Conservation (phyloP, 1,140 invertebrate genomes). For the Himalopsyche phryganea region DNA sequence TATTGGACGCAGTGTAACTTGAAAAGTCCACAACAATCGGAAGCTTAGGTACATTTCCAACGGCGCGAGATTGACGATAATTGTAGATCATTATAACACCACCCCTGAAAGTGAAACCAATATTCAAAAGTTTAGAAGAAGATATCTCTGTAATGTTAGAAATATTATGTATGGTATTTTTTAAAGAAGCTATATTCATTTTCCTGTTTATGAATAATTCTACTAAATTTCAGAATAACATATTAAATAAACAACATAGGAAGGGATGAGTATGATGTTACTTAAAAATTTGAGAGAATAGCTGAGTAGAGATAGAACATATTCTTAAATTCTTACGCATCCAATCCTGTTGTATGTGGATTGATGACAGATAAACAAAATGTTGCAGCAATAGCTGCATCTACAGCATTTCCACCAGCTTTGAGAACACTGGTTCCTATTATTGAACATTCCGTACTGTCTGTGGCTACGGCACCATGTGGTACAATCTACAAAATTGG, state of each 20-base stretch:
- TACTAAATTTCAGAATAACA: no score
- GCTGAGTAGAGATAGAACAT: no score
- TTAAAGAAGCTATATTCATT: no score
- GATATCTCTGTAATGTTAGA: no score
- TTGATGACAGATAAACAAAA: constrained; percentile 66
- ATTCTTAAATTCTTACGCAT: constrained; percentile 64
- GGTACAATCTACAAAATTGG: constrained; percentile 56
- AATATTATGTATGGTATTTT: no score
- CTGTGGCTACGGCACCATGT: constrained; percentile 73
- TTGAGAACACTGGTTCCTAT: constrained; percentile 65
- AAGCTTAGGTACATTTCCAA: constrained; percentile 40
- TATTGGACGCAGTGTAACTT: constrained; percentile 40
- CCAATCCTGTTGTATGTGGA: constrained; percentile 66
- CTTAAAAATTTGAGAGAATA: no score
- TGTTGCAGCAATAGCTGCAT: constrained; percentile 64
- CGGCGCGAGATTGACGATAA: constrained; percentile 45
- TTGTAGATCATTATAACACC: constrained; percentile 71
- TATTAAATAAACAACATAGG: no score
- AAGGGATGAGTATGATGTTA: no score
- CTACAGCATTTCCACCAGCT: constrained; percentile 65
- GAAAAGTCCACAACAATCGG: constrained; percentile 58
- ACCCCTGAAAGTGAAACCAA: constrained; percentile 56
- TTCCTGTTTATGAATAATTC: no score
- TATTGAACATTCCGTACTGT: constrained; percentile 66
- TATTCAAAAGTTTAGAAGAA: no score